These are phyloP conservation scores for Eupeodes corollae DNA, from an alignment of 1,140 invertebrate genomes.

Conservation along the genomic window DNA sequence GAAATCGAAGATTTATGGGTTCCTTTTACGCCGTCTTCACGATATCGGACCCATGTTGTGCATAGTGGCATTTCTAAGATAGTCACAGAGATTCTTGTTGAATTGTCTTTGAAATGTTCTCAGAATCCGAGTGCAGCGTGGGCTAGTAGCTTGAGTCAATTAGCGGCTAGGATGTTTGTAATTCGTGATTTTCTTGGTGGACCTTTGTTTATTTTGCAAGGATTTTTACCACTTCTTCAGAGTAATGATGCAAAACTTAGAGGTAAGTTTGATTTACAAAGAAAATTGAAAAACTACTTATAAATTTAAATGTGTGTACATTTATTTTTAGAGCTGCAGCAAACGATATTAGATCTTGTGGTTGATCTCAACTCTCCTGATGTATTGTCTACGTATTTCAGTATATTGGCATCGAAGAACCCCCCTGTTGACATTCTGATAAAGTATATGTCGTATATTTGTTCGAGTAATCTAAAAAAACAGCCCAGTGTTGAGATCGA, in stretches of 20 bases:
- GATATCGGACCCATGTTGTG: conserved; percentile 26
- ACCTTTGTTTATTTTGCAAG: conserved; percentile 25
- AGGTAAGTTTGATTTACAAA: too few relatives aligned
- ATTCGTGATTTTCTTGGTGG: conserved; percentile 31
- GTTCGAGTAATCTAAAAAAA: conserved; percentile 14
- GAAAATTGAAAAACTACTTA: too few relatives aligned
- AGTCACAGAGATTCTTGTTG: conserved; percentile 32
- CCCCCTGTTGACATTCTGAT: conserved; percentile 28
- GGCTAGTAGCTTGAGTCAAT: conserved; percentile 27
- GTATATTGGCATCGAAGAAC: conserved; percentile 25
- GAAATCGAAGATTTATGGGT: conserved; percentile 22
- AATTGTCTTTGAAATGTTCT: conserved; percentile 23
- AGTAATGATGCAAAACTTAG: conserved; percentile 23
- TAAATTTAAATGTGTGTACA: not conserved
- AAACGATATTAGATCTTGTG: conserved; percentile 28
- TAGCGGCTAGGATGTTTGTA: conserved; percentile 27
- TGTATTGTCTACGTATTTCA: conserved; percentile 22
- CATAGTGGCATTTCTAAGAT: conserved; percentile 30
- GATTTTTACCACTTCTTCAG: conserved; percentile 24
- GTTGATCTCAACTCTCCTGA: conserved; percentile 30
- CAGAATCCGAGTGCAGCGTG: conserved; percentile 23
- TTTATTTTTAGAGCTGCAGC: conserved; percentile 22
- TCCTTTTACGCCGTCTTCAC: conserved; percentile 28
- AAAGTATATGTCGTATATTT: conserved; percentile 27
- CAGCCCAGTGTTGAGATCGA: conserved; percentile 28